Percentiles rank a stretch among this genome's conserved stretches.
These are phyloP conservation scores for Heliocidaris erythrogramma DNA, from an alignment of 35 echinoderm and acorn worm genomes.

Conservation along the genomic window DNA sequence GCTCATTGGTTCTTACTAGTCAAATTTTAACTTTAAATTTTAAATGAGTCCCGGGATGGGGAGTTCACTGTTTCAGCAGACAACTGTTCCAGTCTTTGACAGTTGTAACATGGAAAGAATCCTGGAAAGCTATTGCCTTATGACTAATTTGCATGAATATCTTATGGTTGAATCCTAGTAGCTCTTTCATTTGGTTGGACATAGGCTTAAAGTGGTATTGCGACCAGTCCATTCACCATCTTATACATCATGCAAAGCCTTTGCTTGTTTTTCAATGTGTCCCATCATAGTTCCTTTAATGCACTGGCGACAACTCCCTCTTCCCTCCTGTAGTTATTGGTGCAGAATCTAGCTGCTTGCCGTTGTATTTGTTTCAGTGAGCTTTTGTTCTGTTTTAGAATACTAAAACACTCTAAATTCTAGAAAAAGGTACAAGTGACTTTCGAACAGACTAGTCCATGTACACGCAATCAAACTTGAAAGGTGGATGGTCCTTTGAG, in stretches of 20 bases:
- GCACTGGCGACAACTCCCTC: neutral
- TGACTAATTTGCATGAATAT: too few relatives aligned
- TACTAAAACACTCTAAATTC: too few relatives aligned
- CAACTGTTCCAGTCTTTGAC: neutral
- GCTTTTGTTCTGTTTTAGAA: neutral
- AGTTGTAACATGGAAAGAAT: neutral
- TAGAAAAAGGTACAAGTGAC: too few relatives aligned
- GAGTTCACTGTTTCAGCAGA: too few relatives aligned
- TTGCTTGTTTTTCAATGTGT: conserved; percentile 32
- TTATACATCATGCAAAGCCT: neutral
- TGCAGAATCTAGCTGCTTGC: neutral
- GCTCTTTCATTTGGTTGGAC: neutral
- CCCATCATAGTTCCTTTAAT: conserved; percentile 47
- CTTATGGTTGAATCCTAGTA: neutral
- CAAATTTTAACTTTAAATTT: too few relatives aligned
- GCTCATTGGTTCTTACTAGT: too few relatives aligned
- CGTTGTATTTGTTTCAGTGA: neutral
- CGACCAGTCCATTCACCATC: conserved; percentile 28
- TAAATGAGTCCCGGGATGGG: too few relatives aligned
- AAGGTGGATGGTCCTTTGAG: too few relatives aligned
- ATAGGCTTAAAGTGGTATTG: neutral
- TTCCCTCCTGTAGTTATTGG: neutral
- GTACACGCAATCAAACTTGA: too few relatives aligned
- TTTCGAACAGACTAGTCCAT: too few relatives aligned
- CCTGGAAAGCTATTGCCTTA: neutral